Evolutionary conservation across 2,888 invertebrate genomes (phyloP).

Genomic region (Ypsolopha sequella): DNA sequence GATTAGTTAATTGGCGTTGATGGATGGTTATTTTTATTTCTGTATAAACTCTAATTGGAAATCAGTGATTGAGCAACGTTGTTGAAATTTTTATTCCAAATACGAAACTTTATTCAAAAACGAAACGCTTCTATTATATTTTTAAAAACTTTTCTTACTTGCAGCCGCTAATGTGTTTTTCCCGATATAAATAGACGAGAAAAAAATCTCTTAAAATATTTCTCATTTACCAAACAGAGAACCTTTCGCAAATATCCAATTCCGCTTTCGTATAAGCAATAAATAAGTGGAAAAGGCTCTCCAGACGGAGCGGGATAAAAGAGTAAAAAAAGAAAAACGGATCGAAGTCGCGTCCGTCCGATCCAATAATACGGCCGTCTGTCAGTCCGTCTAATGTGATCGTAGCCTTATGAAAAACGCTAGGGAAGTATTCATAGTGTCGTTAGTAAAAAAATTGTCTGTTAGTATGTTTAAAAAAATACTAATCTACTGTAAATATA

Average conservation of each 20-base stretch:
- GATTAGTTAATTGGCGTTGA: too few relatives aligned
- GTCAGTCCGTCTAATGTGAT: constrained; percentile 69
- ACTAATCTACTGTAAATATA: background rate
- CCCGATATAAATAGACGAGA: background rate
- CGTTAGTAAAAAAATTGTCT: background rate
- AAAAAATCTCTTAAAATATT: constrained; percentile 33
- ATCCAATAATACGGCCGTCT: constrained; percentile 69
- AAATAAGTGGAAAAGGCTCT: constrained; percentile 69
- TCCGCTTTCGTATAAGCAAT: constrained; percentile 68
- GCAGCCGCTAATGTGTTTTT: too few relatives aligned
- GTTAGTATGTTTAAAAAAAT: background rate
- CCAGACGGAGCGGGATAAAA: constrained; percentile 43
- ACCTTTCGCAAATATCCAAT: constrained; percentile 67
- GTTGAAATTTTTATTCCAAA: too few relatives aligned
- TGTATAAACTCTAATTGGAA: too few relatives aligned
- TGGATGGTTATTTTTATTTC: too few relatives aligned
- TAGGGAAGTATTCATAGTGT: constrained; percentile 29
- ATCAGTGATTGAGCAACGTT: too few relatives aligned
- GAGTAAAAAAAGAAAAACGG: constrained; percentile 37
- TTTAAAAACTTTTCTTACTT: too few relatives aligned
- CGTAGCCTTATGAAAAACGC: constrained; percentile 68
- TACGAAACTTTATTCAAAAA: too few relatives aligned
- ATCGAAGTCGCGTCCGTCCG: constrained; percentile 69
- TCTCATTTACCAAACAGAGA: constrained; percentile 47
- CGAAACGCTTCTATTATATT: too few relatives aligned